Evolutionary conservation across 2,888 invertebrate species (phyloP).

Genomic region (Tetanocera ferruginea): DNA sequence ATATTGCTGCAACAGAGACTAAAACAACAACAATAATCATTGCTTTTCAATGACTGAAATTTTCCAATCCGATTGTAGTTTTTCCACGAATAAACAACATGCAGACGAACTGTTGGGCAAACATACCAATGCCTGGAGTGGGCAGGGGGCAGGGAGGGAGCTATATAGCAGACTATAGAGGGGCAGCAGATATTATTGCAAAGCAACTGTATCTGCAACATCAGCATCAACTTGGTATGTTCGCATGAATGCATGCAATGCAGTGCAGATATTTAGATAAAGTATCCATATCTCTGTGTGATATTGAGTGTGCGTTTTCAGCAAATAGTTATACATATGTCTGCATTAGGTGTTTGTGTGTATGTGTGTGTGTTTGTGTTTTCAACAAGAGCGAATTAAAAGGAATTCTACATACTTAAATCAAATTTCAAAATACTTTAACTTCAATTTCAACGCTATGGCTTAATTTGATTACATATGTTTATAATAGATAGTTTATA

Average conservation of each 20-base stretch:
- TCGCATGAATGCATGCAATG: conserved; percentile 1
- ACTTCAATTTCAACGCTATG: not conserved
- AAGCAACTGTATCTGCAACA: conserved; percentile 9
- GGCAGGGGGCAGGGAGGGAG: not conserved
- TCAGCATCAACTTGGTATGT: conserved; percentile 1
- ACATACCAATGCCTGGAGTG: not conserved
- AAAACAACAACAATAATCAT: not conserved
- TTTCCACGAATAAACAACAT: not conserved
- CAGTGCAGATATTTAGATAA: not conserved
- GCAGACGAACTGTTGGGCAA: not conserved
- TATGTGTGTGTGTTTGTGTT: not conserved
- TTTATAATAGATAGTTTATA: not conserved
- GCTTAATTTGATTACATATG: not conserved
- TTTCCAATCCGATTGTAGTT: conserved; percentile 14
- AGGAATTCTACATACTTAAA: conserved; percentile 16
- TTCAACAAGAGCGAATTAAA: not conserved
- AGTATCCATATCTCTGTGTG: not conserved
- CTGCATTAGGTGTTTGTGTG: not conserved
- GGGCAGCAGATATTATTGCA: not conserved
- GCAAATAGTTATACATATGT: not conserved
- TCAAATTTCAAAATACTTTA: conserved; percentile 27
- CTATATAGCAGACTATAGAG: not conserved
- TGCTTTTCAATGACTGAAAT: conserved; percentile 3
- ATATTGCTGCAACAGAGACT: not conserved
- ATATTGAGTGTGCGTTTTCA: not conserved